phyloP scores from a whole-genome alignment of 1,140 invertebrate species.

The Caenorhabditis elegans region DNA sequence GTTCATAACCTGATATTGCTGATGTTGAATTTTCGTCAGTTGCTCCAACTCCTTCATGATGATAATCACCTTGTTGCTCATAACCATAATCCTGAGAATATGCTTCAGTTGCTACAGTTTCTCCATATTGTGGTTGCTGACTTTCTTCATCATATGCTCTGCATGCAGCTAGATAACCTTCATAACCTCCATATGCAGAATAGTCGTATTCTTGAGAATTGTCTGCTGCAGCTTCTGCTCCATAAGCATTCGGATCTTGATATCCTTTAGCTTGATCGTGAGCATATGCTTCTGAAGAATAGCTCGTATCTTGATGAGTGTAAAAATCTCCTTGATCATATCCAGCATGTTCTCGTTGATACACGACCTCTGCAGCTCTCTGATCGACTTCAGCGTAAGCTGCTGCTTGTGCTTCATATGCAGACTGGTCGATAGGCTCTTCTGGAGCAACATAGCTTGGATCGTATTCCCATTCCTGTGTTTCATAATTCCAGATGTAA shows the following conservation, averaged over 20 bases:
- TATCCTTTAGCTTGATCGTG: neutral
- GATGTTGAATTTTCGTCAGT: neutral
- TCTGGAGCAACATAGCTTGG: conserved; percentile 27
- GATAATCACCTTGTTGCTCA: conserved; percentile 36
- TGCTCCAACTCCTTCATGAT: conserved; percentile 19
- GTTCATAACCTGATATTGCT: neutral
- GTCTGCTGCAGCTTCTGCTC: neutral
- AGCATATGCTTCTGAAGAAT: neutral
- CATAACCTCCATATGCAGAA: conserved; percentile 30
- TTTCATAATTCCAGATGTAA: conserved; percentile 45
- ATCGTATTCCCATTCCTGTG: conserved; percentile 43
- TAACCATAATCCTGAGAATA: neutral
- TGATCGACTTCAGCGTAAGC: conserved; percentile 8
- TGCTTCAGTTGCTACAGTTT: neutral
- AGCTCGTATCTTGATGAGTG: neutral
- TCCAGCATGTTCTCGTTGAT: neutral
- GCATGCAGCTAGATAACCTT: neutral
- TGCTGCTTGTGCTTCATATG: neutral
- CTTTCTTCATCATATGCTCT: neutral
- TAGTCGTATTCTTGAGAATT: conserved; percentile 31
- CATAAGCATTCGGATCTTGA: neutral
- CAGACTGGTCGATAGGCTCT: neutral
- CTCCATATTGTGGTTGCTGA: neutral
- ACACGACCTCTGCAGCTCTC: neutral
- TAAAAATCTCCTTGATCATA: neutral